Percentiles rank a stretch among this genome's conserved stretches.
Evolutionary conservation across 1,140 invertebrate genomes (phyloP).

Genomic region (Leptopilina boulardi): DNA sequence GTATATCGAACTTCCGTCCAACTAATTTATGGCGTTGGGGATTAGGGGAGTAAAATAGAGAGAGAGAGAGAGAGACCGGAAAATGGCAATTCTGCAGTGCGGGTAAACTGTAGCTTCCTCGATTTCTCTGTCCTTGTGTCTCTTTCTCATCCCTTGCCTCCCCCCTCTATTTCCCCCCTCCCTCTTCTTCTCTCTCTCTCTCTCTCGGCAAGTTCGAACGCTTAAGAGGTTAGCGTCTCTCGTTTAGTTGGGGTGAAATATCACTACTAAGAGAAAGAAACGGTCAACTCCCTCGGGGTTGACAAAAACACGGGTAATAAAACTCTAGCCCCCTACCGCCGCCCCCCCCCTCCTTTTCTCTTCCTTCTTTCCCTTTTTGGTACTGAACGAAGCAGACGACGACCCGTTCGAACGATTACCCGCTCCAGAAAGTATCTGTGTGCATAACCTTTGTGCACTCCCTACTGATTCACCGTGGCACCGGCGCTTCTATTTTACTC

Average conservation of each 20-base stretch:
- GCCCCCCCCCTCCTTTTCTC: not conserved
- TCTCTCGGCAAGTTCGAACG: constrained; percentile 56
- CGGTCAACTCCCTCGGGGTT: constrained; percentile 50
- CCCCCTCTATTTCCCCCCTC: constrained; percentile 29
- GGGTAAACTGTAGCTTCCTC: constrained; percentile 52
- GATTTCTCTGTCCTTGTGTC: constrained; percentile 34
- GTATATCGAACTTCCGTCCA: constrained; percentile 63
- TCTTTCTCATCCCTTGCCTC: not conserved
- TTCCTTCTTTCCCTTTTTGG: not conserved
- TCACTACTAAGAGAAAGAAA: constrained; percentile 66
- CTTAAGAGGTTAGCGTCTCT: constrained; percentile 61
- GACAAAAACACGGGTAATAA: constrained; percentile 67
- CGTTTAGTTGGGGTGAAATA: constrained; percentile 62
- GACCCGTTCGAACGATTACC: constrained; percentile 55
- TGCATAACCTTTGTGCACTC: constrained; percentile 32
- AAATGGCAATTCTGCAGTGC: constrained; percentile 68
- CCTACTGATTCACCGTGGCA: constrained; percentile 8
- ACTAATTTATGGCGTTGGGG: constrained; percentile 68
- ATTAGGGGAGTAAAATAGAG: constrained; percentile 65
- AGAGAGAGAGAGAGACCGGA: constrained; percentile 49
- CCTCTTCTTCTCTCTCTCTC: constrained; percentile 20
- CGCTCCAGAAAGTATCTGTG: constrained; percentile 33
- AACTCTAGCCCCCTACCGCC: constrained; percentile 44
- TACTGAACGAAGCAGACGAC: constrained; percentile 30
- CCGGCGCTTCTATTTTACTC: constrained; percentile 24